Evolutionary conservation across 2,797 vertebrate genomes (phyloP), one percentile per base, ranked within the genome.

Genomic region (Pangasius larnaudii): DNA sequence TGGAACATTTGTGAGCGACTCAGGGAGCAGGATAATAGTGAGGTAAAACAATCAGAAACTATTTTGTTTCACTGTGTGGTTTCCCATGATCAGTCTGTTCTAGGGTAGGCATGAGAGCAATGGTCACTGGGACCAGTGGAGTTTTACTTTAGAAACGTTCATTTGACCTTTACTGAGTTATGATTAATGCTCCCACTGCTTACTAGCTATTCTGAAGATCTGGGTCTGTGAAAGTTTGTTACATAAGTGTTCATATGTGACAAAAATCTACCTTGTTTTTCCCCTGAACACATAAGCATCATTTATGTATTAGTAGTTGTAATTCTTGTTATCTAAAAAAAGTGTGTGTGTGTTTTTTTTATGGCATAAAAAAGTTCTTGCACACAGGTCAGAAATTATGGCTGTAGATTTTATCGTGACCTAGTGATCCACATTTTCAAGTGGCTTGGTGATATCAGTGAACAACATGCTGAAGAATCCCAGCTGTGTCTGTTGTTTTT

Each of bases 91-190:
- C 59, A n/a, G 19, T 36, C 22, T 65, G 5, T 58, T 78, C 46
- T 87, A 39, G 39, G 24, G 36, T 82, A 77, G 56, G 63, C 36
- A 42, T 56, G 36, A 85, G 27, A 69, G 61, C 49, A 88, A 27
- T 42, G 59, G 69, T 65, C 49, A 82, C 36, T 46, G 19, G 5
- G 33, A 59, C 11, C 33, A 59, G 53, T 39, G 56, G 33, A 75
- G 58, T 85, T 78, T 58, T 85, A 61, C 46, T 79, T 71, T 85
- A 10, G 36, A 53, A 58, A 46, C 30, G 53, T 53, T 87, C 77
- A 87, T 81, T 49, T 81, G 30, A 80, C 77, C 74, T 87, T 83
- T 85, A 85, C 42, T 72, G 49, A 61, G 59, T 69, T 33, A 78
- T 59, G n/a, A 71, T 59, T 71, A 69, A 79, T 63, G 39, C 39